These are phyloP conservation scores for Amazona guildingii DNA, from an alignment of 2,113 vertebrate species.

Conservation along the genomic window DNA sequence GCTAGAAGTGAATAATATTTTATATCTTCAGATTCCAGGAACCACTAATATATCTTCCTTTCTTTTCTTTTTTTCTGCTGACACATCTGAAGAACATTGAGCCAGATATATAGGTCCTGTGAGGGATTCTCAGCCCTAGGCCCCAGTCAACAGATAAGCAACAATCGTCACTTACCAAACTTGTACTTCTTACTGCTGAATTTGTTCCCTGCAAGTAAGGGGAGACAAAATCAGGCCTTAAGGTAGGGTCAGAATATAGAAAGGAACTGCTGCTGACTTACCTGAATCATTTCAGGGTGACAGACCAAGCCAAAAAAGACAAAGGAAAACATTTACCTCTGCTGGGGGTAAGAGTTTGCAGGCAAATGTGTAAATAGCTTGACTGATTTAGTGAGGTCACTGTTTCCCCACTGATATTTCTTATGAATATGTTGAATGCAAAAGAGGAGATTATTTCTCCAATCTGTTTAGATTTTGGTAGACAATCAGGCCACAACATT, in stretches of 20 bases:
- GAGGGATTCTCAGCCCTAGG: neutral
- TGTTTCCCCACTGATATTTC: neutral
- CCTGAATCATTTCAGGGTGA: neutral
- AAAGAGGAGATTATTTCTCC: neutral
- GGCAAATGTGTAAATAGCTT: neutral
- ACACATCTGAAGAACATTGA: neutral
- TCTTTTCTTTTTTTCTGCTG: neutral
- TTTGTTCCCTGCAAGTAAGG: neutral
- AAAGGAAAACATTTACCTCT: neutral
- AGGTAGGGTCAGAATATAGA: neutral
- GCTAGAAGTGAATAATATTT: neutral
- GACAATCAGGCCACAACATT: neutral
- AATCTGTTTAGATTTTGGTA: neutral
- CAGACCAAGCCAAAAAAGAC: neutral
- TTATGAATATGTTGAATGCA: neutral
- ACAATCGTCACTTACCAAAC: neutral
- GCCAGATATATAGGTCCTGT: neutral
- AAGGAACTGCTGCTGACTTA: neutral
- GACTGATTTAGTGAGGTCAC: neutral
- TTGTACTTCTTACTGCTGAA: neutral
- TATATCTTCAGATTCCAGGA: neutral
- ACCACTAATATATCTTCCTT: neutral
- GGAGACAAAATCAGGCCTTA: neutral
- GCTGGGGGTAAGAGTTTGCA: neutral
- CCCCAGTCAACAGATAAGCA: neutral